Conservation (phyloP, 2,888 invertebrate genomes). For the Tribolium freemani region DNA sequence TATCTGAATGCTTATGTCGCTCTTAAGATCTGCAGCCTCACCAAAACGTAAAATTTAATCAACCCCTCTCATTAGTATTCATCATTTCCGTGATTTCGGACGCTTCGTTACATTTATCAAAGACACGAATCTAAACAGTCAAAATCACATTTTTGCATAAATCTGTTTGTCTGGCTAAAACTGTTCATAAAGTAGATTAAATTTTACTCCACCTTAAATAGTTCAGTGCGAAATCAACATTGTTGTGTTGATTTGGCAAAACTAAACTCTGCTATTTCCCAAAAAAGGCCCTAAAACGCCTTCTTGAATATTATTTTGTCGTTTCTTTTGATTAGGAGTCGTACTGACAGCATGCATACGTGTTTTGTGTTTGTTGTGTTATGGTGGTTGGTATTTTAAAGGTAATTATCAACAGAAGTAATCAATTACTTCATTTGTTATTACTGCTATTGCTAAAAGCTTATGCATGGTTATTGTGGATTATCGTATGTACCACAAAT, state of each 20-base stretch:
- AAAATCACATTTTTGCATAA: not conserved
- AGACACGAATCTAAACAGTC: no score
- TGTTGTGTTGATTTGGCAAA: not conserved
- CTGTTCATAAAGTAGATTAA: not conserved
- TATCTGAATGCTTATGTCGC: constrained; percentile 8
- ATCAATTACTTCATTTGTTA: constrained; percentile 38
- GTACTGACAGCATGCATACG: constrained; percentile 50
- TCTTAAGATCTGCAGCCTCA: not conserved
- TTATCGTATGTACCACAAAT: constrained; percentile 29
- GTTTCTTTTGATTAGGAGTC: constrained; percentile 44
- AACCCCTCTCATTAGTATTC: constrained; percentile 26
- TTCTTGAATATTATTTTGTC: constrained; percentile 9
- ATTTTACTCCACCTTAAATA: not conserved
- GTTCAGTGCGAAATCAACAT: constrained; percentile 2
- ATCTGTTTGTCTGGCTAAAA: no score
- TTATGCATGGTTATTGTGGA: constrained; percentile 54
- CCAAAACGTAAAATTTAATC: constrained; percentile 26
- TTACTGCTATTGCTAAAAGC: constrained; percentile 61
- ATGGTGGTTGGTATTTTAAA: constrained; percentile 52
- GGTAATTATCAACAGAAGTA: constrained; percentile 47
- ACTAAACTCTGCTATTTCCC: constrained; percentile 6
- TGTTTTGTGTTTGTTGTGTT: constrained; percentile 50
- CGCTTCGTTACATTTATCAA: not conserved
- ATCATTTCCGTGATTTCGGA: not conserved
- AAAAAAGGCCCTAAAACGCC: constrained; percentile 31